Conservation (phyloP, 2,888 invertebrate genomes). For the Nephrotoma flavescens region DNA sequence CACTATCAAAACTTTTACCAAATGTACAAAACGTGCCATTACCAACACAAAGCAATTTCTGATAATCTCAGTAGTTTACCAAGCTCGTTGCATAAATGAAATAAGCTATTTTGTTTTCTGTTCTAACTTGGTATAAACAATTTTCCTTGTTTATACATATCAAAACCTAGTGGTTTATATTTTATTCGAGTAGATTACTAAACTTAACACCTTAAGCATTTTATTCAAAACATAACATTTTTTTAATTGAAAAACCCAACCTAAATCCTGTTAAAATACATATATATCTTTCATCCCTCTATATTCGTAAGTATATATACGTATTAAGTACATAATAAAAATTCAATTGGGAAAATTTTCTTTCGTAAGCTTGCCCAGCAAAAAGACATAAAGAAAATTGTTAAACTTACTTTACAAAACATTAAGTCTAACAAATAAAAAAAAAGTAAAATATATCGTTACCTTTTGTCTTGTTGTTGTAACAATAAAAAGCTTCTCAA, state of each 20-base stretch:
- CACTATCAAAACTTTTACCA: too few relatives aligned
- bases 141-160: too few relatives aligned
- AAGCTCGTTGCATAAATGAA: too few relatives aligned
- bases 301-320: background rate
- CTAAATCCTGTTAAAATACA: background rate
- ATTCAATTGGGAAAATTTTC: background rate
- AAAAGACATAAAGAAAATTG: background rate
- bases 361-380: background rate
- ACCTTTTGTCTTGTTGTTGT: background rate
- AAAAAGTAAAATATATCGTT: background rate
- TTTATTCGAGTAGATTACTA: too few relatives aligned
- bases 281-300: background rate
- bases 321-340: background rate
- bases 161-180: too few relatives aligned
- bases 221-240: background rate
- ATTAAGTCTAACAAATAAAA: background rate
- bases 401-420: background rate
- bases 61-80: too few relatives aligned
- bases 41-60: too few relatives aligned
- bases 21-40: too few relatives aligned
- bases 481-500: background rate
- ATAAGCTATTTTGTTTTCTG: too few relatives aligned
- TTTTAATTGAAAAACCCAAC: background rate
- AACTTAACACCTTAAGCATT: background rate
- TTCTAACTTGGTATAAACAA: too few relatives aligned